Conservation (phyloP, 2,888 invertebrate species). For the Brenthis hecate region DNA sequence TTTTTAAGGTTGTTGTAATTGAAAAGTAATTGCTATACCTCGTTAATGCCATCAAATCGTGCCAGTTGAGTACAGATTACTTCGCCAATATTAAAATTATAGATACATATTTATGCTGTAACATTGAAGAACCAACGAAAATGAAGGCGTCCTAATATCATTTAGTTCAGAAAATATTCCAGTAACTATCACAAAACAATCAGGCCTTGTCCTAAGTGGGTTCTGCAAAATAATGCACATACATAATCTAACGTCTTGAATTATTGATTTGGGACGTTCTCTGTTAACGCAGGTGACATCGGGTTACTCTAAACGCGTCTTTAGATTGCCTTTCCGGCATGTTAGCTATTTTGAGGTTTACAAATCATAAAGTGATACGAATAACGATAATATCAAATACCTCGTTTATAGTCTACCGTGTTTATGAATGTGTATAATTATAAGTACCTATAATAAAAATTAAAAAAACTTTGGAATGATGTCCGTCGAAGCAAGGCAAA, state of each 20-base stretch:
- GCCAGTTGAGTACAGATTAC: no score
- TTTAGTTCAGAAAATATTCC: no score
- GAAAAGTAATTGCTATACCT: not conserved
- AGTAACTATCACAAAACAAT: conserved; percentile 25
- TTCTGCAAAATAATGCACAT: conserved; percentile 40
- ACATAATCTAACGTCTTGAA: conserved; percentile 37
- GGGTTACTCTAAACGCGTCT: conserved; percentile 25
- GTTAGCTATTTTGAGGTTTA: not conserved
- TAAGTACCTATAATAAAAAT: no score
- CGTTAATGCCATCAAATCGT: no score
- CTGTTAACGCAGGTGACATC: conserved; percentile 28
- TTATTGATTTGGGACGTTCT: conserved; percentile 39
- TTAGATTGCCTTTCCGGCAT: conserved; percentile 3
- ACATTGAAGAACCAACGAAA: not conserved
- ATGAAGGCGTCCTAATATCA: not conserved
- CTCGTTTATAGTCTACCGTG: no score
- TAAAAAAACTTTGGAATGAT: no score
- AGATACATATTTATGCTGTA: not conserved
- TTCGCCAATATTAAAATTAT: no score
- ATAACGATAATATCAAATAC: no score
- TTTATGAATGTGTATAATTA: no score
- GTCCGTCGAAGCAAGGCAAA: no score
- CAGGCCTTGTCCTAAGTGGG: conserved; percentile 23
- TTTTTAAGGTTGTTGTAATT: no score
- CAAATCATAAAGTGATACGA: no score